phyloP scores from a whole-genome alignment of 1,140 invertebrate genomes.

The Lethrus apterus region DNA sequence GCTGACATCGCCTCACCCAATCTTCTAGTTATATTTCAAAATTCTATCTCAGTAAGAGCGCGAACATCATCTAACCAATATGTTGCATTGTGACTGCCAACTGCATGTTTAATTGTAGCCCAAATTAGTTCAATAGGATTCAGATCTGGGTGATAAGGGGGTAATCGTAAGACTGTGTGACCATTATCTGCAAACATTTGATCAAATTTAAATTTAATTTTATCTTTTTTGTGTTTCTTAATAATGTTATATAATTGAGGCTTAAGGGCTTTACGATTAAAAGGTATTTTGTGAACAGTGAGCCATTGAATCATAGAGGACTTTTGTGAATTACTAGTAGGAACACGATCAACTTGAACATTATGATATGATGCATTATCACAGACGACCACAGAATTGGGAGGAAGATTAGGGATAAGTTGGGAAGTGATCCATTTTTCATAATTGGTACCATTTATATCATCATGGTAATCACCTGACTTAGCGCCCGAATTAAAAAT shows the following conservation, averaged over 20 bases:
- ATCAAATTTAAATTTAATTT: constrained; percentile 7
- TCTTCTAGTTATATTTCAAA: background rate
- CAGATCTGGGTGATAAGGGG: constrained; percentile 9
- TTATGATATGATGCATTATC: constrained; percentile 40
- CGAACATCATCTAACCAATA: background rate
- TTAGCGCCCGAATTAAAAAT: background rate
- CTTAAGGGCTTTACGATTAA: constrained; percentile 8
- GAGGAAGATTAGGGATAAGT: constrained; percentile 28
- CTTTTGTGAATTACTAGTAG: constrained; percentile 24
- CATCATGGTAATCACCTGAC: constrained; percentile 5
- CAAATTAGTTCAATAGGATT: constrained; percentile 13
- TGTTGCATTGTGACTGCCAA: background rate
- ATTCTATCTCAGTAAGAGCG: background rate
- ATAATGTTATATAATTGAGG: constrained; percentile 5
- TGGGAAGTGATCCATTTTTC: background rate
- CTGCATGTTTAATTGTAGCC: background rate
- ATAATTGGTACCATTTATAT: constrained; percentile 3
- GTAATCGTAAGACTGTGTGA: constrained; percentile 14
- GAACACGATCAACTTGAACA: constrained; percentile 25
- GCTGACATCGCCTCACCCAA: too few species aligned
- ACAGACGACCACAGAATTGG: constrained; percentile 31
- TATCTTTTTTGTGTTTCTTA: constrained; percentile 11
- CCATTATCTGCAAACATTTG: constrained; percentile 3
- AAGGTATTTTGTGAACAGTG: constrained; percentile 14
- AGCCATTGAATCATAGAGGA: constrained; percentile 29